These are phyloP conservation scores for Suricata suricatta DNA, from an alignment of 2,113 vertebrate species.

Conservation along the genomic window DNA sequence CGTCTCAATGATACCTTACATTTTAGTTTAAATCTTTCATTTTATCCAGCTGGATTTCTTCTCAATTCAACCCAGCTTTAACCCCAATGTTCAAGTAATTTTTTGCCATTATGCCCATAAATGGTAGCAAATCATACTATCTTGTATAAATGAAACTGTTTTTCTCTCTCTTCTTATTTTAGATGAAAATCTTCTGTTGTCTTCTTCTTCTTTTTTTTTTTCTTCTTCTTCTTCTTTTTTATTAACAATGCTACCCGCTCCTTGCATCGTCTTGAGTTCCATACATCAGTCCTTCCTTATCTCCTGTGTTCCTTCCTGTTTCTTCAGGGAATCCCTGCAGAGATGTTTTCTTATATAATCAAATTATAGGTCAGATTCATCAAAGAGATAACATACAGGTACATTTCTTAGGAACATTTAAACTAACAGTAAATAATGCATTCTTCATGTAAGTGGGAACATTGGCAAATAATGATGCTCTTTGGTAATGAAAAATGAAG, in stretches of 20 bases:
- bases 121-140: constrained; percentile 72
- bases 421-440: constrained; percentile 43
- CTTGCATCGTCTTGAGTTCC: not conserved
- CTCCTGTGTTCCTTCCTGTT: constrained; percentile 31
- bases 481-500: constrained; percentile 52
- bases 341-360: constrained; percentile 68
- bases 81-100: constrained; percentile 66
- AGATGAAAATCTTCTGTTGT: constrained; percentile 53
- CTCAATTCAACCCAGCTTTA: constrained; percentile 72
- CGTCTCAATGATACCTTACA: not conserved
- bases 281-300: not conserved
- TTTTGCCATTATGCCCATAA: constrained; percentile 69
- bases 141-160: constrained; percentile 65
- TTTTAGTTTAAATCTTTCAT: constrained; percentile 7
- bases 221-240: not conserved
- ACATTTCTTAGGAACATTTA: constrained; percentile 41
- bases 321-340: constrained; percentile 51
- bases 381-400: constrained; percentile 71
- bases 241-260: not conserved
- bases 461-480: constrained; percentile 56
- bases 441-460: constrained; percentile 62
- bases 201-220: too few species aligned
- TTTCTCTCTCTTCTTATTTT: constrained; percentile 53
- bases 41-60: constrained; percentile 65
- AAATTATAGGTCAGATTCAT: constrained; percentile 77